A percentile compares a stretch with the other conserved stretches of the same genome.
Conservation (phyloP, 2,113 vertebrate species). For the Spilogale gracilis region DNA sequence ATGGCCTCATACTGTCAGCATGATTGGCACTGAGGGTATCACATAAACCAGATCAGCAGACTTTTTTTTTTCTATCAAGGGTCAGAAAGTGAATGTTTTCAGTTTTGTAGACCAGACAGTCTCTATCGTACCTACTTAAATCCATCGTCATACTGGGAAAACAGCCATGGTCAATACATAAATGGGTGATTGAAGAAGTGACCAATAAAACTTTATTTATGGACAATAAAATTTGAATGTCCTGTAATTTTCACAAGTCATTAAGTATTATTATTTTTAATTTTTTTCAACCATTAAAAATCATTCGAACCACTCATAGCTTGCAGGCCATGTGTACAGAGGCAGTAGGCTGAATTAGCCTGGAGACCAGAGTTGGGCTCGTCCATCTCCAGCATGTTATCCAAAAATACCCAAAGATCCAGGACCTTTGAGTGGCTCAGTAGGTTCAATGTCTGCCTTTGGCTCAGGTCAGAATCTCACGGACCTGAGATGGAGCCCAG, state of each 20-base stretch:
- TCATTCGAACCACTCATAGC: neutral
- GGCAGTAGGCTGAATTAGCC: neutral
- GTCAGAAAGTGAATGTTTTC: neutral
- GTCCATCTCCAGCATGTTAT: neutral
- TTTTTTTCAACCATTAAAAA: constrained; percentile 16
- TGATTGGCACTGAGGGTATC: neutral
- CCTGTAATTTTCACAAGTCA: neutral
- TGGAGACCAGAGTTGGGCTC: neutral
- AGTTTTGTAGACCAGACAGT: neutral
- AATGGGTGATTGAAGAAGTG: neutral
- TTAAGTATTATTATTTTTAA: constrained; percentile 56
- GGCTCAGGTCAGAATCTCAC: neutral
- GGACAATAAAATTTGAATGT: constrained; percentile 21
- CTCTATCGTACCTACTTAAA: neutral
- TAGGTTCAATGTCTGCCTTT: neutral
- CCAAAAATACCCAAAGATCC: neutral
- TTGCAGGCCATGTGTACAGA: neutral
- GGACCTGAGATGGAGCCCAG: neutral
- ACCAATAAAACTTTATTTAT: constrained; percentile 28
- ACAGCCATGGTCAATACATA: neutral
- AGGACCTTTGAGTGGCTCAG: neutral
- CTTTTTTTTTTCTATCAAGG: neutral
- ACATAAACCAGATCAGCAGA: neutral
- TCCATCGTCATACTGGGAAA: neutral
- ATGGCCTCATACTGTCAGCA: neutral